Conservation (phyloP, 2,797 vertebrate genomes). For the Parauchenoglanis ngamensis region DNA sequence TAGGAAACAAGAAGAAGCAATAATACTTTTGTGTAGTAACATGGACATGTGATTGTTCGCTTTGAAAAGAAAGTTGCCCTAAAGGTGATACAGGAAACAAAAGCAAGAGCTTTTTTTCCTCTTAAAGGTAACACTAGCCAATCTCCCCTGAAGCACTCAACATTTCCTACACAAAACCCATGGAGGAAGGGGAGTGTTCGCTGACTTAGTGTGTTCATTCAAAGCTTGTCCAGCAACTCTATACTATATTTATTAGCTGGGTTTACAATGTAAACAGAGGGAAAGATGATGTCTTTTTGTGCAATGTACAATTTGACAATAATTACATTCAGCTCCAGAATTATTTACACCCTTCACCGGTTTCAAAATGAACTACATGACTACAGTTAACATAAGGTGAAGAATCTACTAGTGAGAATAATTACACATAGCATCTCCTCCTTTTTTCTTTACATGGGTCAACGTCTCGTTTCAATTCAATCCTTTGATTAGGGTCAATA, state of each 20-base stretch:
- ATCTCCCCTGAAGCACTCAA: conserved; percentile 28
- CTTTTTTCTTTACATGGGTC: background rate
- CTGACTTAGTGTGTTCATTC: no score
- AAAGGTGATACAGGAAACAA: conserved; percentile 43
- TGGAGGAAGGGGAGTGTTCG: background rate
- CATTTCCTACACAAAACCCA: conserved; percentile 32
- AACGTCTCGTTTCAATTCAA: background rate
- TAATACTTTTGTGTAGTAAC: conserved; percentile 23
- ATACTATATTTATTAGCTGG: background rate
- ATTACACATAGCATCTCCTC: background rate
- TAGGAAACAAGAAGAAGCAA: conserved; percentile 28
- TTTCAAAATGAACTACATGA: background rate
- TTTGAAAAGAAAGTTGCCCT: conserved; percentile 27
- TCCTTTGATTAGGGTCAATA: background rate
- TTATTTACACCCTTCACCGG: background rate
- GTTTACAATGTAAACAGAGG: background rate
- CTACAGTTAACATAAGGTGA: background rate
- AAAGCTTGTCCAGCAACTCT: background rate
- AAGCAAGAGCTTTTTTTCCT: conserved; percentile 36
- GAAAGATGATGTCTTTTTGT: background rate
- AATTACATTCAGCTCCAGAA: background rate
- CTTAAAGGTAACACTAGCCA: conserved; percentile 46
- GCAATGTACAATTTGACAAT: background rate
- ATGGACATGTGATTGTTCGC: conserved; percentile 24
- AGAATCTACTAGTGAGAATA: background rate